Conservation (phyloP, 1,140 invertebrate genomes). For the Scaptodrosophila lebanonensis region DNA sequence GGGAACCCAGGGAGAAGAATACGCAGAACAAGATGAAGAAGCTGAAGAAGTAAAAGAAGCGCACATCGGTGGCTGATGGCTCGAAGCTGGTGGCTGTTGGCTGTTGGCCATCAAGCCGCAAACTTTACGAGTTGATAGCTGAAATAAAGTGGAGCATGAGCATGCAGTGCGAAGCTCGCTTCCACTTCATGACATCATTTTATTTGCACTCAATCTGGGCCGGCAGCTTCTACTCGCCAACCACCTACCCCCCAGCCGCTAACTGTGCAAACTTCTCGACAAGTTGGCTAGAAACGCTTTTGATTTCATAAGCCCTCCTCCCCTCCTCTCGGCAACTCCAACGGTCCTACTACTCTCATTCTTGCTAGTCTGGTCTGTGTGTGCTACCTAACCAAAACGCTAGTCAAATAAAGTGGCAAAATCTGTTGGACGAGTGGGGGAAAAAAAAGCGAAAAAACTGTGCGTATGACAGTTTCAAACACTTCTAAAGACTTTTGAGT, state of each 20-base stretch:
- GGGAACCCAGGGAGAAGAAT: no score
- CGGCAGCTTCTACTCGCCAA: no score
- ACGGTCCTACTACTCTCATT: no score
- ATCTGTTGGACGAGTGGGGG: slow-evolving; percentile 23
- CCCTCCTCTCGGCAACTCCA: slow-evolving; percentile 29
- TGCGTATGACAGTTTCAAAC: slow-evolving; percentile 68
- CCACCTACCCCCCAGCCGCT: background rate
- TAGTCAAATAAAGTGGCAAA: slow-evolving; percentile 52
- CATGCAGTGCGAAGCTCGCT: slow-evolving; percentile 52
- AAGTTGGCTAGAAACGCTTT: slow-evolving; percentile 69
- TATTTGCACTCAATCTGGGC: slow-evolving; percentile 72
- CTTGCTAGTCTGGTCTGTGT: slow-evolving; percentile 1
- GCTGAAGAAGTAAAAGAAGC: no score
- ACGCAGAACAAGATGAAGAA: no score
- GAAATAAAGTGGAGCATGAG: slow-evolving; percentile 71
- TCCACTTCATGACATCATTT: slow-evolving; percentile 70
- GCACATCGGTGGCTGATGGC: no score
- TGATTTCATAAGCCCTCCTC: slow-evolving; percentile 39
- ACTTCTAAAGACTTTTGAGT: slow-evolving; percentile 58
- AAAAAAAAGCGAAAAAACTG: slow-evolving; percentile 18
- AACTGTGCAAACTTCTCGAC: slow-evolving; percentile 40
- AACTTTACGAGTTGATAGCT: slow-evolving; percentile 73
- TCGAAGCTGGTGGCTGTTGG: no score
- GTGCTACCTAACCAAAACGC: slow-evolving; percentile 24
- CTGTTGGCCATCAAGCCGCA: slow-evolving; percentile 59